phyloP scores from a whole-genome alignment of 2,888 invertebrate species.

The Aethes cnicana region DNA sequence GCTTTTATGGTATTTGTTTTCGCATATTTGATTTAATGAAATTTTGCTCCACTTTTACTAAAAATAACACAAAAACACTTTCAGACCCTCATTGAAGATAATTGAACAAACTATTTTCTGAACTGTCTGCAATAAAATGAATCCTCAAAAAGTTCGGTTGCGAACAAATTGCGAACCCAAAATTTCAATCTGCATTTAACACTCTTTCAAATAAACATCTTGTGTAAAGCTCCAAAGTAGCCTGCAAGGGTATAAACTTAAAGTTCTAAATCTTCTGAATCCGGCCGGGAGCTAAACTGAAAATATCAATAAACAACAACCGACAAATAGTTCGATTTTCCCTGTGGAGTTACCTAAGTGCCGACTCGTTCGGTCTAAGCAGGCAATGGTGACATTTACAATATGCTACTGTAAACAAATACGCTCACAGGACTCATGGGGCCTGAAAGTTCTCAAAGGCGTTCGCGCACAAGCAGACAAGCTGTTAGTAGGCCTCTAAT shows the following conservation, averaged over 20 bases:
- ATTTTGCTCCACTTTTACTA: too few species aligned
- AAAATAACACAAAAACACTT: too few species aligned
- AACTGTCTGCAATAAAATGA: too few species aligned
- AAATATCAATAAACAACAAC: constrained; percentile 60
- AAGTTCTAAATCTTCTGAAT: constrained; percentile 34
- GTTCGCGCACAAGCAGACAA: too few species aligned
- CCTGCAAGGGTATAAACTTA: constrained; percentile 36
- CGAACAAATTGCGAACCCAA: constrained; percentile 3
- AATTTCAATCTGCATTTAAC: constrained; percentile 3
- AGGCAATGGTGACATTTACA: constrained; percentile 34
- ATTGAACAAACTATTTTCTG: too few species aligned
- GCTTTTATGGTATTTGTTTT: too few species aligned
- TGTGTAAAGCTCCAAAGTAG: constrained; percentile 25
- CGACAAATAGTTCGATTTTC: constrained; percentile 56
- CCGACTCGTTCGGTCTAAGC: constrained; percentile 37
- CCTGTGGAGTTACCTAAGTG: constrained; percentile 51
- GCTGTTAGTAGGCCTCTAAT: too few species aligned
- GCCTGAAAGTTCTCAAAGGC: too few species aligned
- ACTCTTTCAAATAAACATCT: constrained; percentile 9
- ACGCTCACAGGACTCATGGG: background rate
- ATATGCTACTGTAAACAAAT: constrained; percentile 27
- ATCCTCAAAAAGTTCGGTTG: too few species aligned
- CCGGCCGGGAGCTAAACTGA: constrained; percentile 36
- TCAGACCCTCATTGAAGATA: too few species aligned
- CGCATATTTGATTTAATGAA: too few species aligned